Evolutionary conservation across 64 coral and sea anemone species (phyloP), one percentile per base, ranked within the genome.

Genomic region (Acropora tenuis): DNA sequence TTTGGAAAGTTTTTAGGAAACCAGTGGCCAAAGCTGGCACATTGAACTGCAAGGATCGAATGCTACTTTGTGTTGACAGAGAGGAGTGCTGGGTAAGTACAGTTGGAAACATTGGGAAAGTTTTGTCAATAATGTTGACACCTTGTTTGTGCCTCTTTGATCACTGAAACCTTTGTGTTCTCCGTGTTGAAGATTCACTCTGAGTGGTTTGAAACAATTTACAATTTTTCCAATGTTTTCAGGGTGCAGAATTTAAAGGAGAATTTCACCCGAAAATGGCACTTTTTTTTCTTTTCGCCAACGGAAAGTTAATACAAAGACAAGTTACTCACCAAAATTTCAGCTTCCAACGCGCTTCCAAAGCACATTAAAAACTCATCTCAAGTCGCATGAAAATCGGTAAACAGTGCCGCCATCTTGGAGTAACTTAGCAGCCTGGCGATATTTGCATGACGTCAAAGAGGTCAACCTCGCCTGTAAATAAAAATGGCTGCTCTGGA

Each of bases 1-100:
- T 78, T 86, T 8, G 90, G 83, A 43, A 86, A 86, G 63, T 86
- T 92, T 43, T 47, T 15, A 8, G 90, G 90, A 63, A 92, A 92
- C 90, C 90, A 87, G 58, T 71, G 76, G 6, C 90, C 90, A 86
- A 92, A 92, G 50, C 73, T 69, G 42, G 76, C 30, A 55, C 90
- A 92, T 52, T 75, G 30, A 30, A 87, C 66, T 46, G 65, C 50
- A 4, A 92, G 57, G 30, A 30, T 30, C 30, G 45, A 92, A 49
- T 17, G 58, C 76, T 9, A 86, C 58, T 18, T 92, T 57, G 43
- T 92, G 90, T 2, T 63, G 75, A 49, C 81, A 92, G 1, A 92
- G 55, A 46, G 74, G 80, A 5, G 41, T 16, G 41, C 18, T 71
- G 75, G 79, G 47, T 91, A 80, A 77, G 75, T 77, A 77, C 1